These are phyloP conservation scores for Dicaeum eximium DNA, from an alignment of 2,113 vertebrate genomes.

Conservation along the genomic window DNA sequence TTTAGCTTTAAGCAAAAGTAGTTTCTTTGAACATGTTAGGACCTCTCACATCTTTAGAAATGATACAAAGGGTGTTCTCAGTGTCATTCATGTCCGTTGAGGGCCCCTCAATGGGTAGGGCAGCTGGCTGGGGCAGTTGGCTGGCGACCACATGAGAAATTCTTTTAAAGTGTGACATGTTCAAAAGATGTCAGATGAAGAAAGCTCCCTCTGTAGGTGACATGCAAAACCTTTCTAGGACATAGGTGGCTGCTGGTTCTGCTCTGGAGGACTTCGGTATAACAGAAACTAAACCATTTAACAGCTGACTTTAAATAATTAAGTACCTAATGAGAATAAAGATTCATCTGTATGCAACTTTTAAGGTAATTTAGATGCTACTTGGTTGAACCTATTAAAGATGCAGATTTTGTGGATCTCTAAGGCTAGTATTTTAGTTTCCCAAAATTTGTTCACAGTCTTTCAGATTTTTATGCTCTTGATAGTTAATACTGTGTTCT, in stretches of 20 bases:
- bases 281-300: neutral
- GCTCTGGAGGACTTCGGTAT: neutral
- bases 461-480: neutral
- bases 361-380: neutral
- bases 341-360: neutral
- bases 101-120: neutral
- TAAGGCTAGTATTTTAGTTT: neutral
- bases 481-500: neutral
- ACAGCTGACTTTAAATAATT: neutral
- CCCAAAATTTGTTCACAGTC: neutral
- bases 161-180: neutral
- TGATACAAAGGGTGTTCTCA: neutral
- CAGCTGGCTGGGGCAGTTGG: neutral
- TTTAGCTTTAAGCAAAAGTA: neutral
- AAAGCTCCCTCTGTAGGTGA: neutral
- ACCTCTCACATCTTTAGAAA: neutral
- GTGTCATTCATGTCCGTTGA: neutral
- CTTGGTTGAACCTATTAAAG: neutral
- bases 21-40: neutral
- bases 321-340: neutral
- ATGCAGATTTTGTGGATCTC: neutral
- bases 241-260: neutral
- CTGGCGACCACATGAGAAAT: neutral
- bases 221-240: neutral
- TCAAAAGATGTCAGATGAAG: neutral